Evolutionary conservation across 2,888 invertebrate genomes (phyloP).

Genomic region (Flexamia atlantica): DNA sequence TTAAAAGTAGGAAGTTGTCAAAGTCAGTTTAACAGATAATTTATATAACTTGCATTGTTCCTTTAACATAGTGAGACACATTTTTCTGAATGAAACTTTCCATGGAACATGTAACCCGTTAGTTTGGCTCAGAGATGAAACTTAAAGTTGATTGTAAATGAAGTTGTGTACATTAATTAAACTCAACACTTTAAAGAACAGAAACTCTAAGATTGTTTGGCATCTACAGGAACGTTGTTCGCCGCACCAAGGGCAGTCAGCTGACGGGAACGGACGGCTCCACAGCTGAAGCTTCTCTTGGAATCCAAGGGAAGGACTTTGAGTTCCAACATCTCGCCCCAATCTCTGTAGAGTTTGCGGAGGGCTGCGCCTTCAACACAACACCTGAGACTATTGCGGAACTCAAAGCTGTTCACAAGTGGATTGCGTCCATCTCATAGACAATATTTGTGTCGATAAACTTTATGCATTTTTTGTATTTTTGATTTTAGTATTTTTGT

Average conservation of each 20-base stretch:
- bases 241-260: constrained; percentile 90
- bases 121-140: too few relatives aligned
- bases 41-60: too few relatives aligned
- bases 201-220: background rate
- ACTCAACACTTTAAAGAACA: too few relatives aligned
- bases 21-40: too few relatives aligned
- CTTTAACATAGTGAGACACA: too few relatives aligned
- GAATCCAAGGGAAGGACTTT: constrained; percentile 89
- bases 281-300: constrained; percentile 80
- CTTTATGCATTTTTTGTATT: background rate
- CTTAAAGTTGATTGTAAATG: too few relatives aligned
- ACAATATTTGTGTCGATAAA: too few relatives aligned
- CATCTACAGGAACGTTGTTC: constrained; percentile 85
- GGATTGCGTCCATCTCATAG: constrained; percentile 62
- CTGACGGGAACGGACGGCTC: constrained; percentile 86
- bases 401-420: constrained; percentile 63
- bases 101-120: too few relatives aligned
- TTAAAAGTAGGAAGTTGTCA: too few relatives aligned
- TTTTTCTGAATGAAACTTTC: too few relatives aligned
- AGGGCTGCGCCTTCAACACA: constrained; percentile 65
- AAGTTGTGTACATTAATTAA: too few relatives aligned
- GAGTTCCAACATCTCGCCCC: constrained; percentile 80
- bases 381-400: constrained; percentile 63
- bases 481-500: constrained; percentile 24
- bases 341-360: constrained; percentile 70